phyloP scores from a whole-genome alignment of 2,113 vertebrate species.

The Myodes glareolus region DNA sequence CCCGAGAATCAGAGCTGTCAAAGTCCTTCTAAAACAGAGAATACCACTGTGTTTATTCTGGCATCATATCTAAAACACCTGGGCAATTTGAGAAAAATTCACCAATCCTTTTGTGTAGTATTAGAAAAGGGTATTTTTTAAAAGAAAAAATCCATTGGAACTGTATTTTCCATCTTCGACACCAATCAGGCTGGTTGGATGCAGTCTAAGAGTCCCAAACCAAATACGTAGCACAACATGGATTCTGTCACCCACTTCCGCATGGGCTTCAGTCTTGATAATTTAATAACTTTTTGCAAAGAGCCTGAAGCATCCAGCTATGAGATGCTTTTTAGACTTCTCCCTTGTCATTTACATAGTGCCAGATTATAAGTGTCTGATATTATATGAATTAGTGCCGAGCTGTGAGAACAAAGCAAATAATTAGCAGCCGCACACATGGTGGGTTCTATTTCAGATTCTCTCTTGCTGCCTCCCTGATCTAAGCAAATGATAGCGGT shows the following conservation, averaged over 20 bases:
- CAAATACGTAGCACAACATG: conserved; percentile 21
- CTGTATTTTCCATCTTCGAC: background rate
- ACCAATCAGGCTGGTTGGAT: background rate
- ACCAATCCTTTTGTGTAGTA: background rate
- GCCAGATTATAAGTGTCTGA: conserved; percentile 54
- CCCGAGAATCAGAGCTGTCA: background rate
- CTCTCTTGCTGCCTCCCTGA: conserved; percentile 66
- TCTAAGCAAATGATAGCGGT: conserved; percentile 65
- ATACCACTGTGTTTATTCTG: background rate
- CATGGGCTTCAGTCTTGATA: conserved; percentile 40
- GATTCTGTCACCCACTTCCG: background rate
- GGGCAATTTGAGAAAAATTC: background rate
- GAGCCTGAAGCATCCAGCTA: conserved; percentile 26
- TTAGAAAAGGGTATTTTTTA: conserved; percentile 17
- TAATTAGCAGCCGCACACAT: conserved; percentile 63
- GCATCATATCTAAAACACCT: background rate
- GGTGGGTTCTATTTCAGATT: conserved; percentile 62
- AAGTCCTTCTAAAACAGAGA: background rate
- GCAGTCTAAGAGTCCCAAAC: background rate
- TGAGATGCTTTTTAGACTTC: conserved; percentile 25
- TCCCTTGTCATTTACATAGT: conserved; percentile 26
- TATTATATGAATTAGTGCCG: conserved; percentile 52
- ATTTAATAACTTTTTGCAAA: conserved; percentile 47
- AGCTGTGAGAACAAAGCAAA: conserved; percentile 64
- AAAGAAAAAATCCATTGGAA: background rate